These are phyloP conservation scores for Mustela nigripes DNA, from an alignment of 2,113 vertebrate species.

Conservation along the genomic window DNA sequence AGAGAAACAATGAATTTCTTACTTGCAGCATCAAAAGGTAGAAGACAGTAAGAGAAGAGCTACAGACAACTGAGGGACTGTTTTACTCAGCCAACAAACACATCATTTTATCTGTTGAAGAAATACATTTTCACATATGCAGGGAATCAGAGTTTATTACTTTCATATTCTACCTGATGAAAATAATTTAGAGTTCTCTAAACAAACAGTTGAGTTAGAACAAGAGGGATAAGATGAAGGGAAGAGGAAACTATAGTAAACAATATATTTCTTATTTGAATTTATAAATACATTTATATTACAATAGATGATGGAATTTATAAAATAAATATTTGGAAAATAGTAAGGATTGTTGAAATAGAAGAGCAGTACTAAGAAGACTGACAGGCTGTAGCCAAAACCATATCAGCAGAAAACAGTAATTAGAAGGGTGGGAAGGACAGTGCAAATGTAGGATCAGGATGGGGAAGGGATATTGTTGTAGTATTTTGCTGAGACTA, in stretches of 20 bases:
- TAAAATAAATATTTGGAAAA: background rate
- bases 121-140: background rate
- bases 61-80: background rate
- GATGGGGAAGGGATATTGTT: background rate
- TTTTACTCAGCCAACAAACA: background rate
- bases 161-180: background rate
- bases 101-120: background rate
- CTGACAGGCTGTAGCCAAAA: background rate
- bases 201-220: background rate
- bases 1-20: slow-evolving; percentile 6
- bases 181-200: background rate
- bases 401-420: background rate
- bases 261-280: background rate
- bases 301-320: background rate
- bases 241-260: background rate
- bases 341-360: background rate
- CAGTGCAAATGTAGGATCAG: background rate
- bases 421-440: background rate
- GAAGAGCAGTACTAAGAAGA: background rate
- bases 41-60: background rate
- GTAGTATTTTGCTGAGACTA: background rate
- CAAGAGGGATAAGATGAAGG: background rate
- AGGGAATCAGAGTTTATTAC: background rate
- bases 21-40: background rate
- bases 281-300: background rate